These are phyloP conservation scores for Drosophila bipectinata DNA, from an alignment of 1,140 invertebrate genomes.

Conservation along the genomic window DNA sequence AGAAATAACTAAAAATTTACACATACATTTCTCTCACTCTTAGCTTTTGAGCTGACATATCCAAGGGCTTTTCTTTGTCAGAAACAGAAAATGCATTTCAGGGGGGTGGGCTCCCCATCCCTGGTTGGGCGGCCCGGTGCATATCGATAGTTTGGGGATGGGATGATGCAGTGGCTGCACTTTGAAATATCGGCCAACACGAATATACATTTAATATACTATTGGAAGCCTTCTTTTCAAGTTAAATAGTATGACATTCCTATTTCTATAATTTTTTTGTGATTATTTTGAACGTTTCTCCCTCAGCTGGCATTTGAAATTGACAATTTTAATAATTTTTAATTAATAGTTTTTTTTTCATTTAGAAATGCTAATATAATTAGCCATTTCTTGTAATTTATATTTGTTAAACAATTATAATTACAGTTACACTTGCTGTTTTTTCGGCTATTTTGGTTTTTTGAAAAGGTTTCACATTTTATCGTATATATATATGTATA, in stretches of 20 bases:
- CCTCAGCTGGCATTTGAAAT: conserved; percentile 1
- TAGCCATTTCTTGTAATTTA: conserved; percentile 60
- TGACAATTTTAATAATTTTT: neutral
- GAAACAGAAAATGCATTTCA: neutral
- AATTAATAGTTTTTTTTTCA: neutral
- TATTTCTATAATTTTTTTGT: conserved; percentile 8
- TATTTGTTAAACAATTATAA: conserved; percentile 71
- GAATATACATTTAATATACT: neutral
- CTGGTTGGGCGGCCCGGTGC: neutral
- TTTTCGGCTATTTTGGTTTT: conserved; percentile 41
- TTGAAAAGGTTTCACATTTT: conserved; percentile 33
- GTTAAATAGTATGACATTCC: neutral
- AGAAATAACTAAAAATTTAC: neutral
- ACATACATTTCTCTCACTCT: neutral
- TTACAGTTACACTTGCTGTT: conserved; percentile 49
- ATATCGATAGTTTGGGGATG: conserved; percentile 5
- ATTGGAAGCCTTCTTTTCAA: conserved; percentile 1
- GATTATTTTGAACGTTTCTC: neutral
- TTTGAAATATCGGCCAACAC: neutral
- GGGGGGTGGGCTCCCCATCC: neutral
- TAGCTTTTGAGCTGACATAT: neutral
- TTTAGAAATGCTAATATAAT: conserved; percentile 19
- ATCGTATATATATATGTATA: conserved; percentile 26
- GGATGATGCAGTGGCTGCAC: neutral
- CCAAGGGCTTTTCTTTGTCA: neutral